Conservation (phyloP, 2,113 vertebrate genomes). For the Pteronura brasiliensis region DNA sequence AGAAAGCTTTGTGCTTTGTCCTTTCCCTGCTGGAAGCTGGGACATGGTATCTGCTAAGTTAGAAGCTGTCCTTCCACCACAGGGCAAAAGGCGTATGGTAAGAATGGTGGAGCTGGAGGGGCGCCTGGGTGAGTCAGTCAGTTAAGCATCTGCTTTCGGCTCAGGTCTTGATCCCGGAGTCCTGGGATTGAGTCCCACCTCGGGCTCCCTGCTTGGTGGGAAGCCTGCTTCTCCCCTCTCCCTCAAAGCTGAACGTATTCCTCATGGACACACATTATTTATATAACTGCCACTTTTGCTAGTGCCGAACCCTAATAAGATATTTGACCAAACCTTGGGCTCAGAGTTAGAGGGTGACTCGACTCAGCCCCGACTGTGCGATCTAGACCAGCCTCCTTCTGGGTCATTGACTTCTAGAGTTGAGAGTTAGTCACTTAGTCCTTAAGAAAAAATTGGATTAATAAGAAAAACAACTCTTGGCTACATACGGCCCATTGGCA, state of each 20-base stretch:
- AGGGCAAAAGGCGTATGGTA: background rate
- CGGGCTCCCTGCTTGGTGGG: no score
- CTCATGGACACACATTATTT: background rate
- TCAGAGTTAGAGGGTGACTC: background rate
- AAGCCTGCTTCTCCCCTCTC: no score
- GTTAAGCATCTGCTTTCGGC: background rate
- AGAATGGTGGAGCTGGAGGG: background rate
- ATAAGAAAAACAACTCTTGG: background rate
- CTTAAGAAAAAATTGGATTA: background rate
- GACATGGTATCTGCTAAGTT: background rate
- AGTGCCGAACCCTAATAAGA: background rate
- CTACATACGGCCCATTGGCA: background rate
- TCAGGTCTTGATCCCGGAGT: background rate
- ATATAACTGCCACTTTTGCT: background rate
- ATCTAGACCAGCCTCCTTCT: background rate
- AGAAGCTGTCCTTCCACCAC: background rate
- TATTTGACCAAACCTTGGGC: background rate
- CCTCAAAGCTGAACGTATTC: background rate
- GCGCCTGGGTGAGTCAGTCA: background rate
- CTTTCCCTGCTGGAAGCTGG: background rate
- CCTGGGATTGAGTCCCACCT: background rate
- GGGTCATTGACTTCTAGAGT: background rate
- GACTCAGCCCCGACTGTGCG: background rate
- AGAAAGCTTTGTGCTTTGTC: background rate
- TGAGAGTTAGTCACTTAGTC: background rate